A percentile compares a stretch with the other conserved stretches of the same genome.
phyloP scores from a whole-genome alignment of 2,888 invertebrate genomes.

The Rhagonycha fulva region DNA sequence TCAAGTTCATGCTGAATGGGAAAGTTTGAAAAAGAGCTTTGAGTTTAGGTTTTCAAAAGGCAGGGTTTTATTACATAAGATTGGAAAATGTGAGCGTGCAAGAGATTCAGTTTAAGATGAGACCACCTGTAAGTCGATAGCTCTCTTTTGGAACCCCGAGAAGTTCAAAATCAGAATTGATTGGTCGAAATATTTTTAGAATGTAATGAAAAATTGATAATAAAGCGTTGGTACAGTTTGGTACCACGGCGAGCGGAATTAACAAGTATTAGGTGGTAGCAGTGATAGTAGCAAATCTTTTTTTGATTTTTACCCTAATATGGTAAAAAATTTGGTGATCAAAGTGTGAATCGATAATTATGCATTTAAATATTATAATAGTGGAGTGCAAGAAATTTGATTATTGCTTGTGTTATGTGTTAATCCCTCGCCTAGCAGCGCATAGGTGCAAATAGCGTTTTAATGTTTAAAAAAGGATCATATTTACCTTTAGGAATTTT shows the following conservation, averaged over 20 bases:
- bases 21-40: neutral
- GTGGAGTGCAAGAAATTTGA: neutral
- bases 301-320: neutral
- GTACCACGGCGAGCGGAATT: neutral
- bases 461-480: neutral
- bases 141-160: neutral
- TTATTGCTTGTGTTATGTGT: neutral
- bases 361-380: neutral
- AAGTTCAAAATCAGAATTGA: neutral
- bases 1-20: neutral
- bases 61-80: neutral
- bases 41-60: neutral
- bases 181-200: neutral
- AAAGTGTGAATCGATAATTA: neutral
- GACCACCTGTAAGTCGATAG: neutral
- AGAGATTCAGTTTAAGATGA: neutral
- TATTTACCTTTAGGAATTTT: constrained; percentile 20
- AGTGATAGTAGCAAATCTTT: neutral
- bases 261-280: neutral
- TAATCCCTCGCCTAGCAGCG: constrained; percentile 13
- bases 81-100: neutral
- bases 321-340: neutral
- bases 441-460: neutral
- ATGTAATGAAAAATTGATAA: neutral
- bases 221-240: neutral